phyloP scores from a whole-genome alignment of 2,113 vertebrate genomes.

The Eira barbara region DNA sequence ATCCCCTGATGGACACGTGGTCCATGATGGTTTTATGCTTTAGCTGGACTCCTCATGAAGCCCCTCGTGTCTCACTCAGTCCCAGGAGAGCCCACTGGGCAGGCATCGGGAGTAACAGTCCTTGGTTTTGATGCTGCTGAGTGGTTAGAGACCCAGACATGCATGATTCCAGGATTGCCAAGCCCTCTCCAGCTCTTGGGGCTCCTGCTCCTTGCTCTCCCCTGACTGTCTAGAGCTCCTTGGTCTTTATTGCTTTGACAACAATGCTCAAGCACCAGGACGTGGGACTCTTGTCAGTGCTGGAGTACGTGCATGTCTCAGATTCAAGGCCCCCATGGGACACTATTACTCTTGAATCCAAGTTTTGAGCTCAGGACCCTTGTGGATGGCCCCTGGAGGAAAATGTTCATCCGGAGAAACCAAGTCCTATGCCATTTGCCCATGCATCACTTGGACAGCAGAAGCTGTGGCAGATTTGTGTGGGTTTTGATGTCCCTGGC shows the following conservation, averaged over 20 bases:
- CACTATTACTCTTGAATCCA: not conserved
- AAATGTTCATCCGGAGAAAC: not conserved
- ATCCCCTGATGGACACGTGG: rapidly evolving
- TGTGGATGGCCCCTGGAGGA: not conserved
- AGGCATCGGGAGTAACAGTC: not conserved
- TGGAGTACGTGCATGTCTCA: rapidly evolving
- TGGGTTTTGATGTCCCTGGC: not conserved
- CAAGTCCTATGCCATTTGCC: not conserved
- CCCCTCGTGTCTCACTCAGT: no score
- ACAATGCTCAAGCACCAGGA: no score
- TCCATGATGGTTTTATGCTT: not conserved
- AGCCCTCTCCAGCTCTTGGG: not conserved
- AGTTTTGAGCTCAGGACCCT: not conserved
- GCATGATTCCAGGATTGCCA: not conserved
- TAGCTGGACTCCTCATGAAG: not conserved
- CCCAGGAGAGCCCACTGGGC: not conserved
- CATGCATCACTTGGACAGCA: no score
- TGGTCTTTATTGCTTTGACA: not conserved
- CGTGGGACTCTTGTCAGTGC: not conserved
- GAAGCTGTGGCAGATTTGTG: not conserved
- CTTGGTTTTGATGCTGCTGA: not conserved
- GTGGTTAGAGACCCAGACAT: no score
- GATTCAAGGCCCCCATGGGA: not conserved
- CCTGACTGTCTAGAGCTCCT: no score
- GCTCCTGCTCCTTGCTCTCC: no score